Base-by-base conservation (phyloP, 64 coral and sea anemone species). In the Montipora cactus region DNA sequence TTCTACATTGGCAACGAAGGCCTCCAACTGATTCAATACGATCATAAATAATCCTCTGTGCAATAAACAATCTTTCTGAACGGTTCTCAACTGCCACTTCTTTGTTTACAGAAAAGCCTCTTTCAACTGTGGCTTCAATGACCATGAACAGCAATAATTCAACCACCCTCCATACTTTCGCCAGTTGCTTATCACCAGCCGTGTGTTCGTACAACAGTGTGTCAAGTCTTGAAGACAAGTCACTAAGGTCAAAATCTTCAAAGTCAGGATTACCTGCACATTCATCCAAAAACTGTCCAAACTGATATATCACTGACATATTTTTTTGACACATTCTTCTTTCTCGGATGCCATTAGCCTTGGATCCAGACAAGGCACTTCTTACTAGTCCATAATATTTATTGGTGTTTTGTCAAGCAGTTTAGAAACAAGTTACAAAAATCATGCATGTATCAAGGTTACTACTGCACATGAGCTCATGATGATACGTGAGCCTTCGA, bases 61-160 rank as follows among this genome's bases (percentile, higher is more conserved):
- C 81, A 45, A 80, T 67, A n/a, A 91, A 91, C 23, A 80, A 77
- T 15, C 20, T 86, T 91, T 95, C 78, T 86, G 53, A 84, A 77
- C 87, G 75, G 52, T 55, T 55, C 52, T 55, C 52, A 55, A 55
- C 52, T 55, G 52, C 52, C 5, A 55, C 52, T 10, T 91, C 61
- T 69, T 81, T 79, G 79, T 94, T 94, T 44, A 94, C 87, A 21
- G 87, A 94, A 50, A 94, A 94, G 12, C 87, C 93, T 19, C 93
- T 80, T 46, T 94, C 87, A 28, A 94, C 87, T 61, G 77, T 88
- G 28, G 87, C 85, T 76, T n/a, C n/a, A n/a, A n/a, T n/a, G n/a
- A n/a, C n/a, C n/a, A n/a, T n/a, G 93, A 80, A 67, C n/a, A 94
- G 74, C 47, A 94, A 28, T 83, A 83, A 21, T 47, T 90, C 90